Evolutionary conservation across 1,140 invertebrate genomes (phyloP).

Genomic region (Atta colombica): DNA sequence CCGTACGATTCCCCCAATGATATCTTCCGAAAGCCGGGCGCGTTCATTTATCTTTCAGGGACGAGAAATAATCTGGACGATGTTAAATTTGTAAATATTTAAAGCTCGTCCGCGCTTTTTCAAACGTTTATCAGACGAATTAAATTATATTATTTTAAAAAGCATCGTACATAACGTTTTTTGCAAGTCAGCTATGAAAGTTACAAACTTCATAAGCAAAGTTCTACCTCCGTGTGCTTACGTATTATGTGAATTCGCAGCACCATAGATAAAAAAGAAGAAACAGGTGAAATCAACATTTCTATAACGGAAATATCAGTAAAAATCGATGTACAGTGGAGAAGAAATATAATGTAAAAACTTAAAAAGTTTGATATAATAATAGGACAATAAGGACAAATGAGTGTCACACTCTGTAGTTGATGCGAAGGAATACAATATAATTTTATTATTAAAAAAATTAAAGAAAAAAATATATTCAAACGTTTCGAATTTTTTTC

Average conservation of each 20-base stretch:
- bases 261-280: background rate
- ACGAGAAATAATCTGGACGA: constrained; percentile 17
- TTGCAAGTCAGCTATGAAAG: constrained; percentile 31
- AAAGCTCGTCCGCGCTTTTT: constrained; percentile 15
- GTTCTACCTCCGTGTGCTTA: constrained; percentile 19
- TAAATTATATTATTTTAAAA: constrained; percentile 32
- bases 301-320: constrained; percentile 26
- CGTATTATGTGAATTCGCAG: constrained; percentile 8
- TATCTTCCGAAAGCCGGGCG: background rate
- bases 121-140: constrained; percentile 25
- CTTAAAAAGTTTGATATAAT: too few relatives aligned
- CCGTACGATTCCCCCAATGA: background rate
- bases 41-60: constrained; percentile 13
- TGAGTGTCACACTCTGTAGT: too few relatives aligned
- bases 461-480: too few relatives aligned
- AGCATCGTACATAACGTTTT: background rate
- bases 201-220: constrained; percentile 45
- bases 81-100: constrained; percentile 34
- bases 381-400: too few relatives aligned
- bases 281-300: constrained; percentile 26
- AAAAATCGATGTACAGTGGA: background rate
- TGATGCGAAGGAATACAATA: too few relatives aligned
- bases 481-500: too few relatives aligned
- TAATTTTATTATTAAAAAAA: too few relatives aligned
- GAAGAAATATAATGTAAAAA: constrained; percentile 7